Evolutionary conservation across 2,113 vertebrate species (phyloP), one percentile per base, ranked within the genome.

Genomic region (Atrichornis clamosus): DNA sequence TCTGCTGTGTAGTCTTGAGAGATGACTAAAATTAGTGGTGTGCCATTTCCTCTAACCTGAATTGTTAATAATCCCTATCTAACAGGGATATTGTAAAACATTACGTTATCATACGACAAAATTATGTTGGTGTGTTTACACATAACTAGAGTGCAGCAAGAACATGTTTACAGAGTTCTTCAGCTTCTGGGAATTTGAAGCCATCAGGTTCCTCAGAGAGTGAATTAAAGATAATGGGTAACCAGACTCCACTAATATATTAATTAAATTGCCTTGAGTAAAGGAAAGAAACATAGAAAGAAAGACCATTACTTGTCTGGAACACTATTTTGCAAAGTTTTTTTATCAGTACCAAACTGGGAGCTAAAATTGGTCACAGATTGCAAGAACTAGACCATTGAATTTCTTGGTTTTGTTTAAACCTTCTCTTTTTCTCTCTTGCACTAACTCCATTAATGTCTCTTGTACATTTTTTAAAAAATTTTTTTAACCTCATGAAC

Each of bases 391-490:
- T 39, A 82, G 23, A 60, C 35, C 5, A 4, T 24, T 69, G 42
- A 44, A 18, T 60, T 81, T 19, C 26, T 60, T 63, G 6, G 32
- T 26, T 10, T 44, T 77, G 20, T 44, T 77, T 46, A 26, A 2
- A 24, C n/a, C 13, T 56, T 30, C 30, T 35, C 27, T 18, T 67
- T 52, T 65, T 41, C 30, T 53, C 46, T 56, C 33, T 41, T 58
- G 13, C 16, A 12, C 9, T 10, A 42, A 67, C 23, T 62, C 28
- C 16, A 17, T 44, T 67, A 83, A 53, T 63, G 22, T 21, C 17
- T 74, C 30, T 52, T 1, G 1, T 47, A 47, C 4, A 0, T 24
- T 28, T 79, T 49, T 46, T n/a, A n/a, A n/a, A n/a, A n/a, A n/a
- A n/a, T 58, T 72, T 42, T 14, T 32, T 41, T 6, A 5, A 14